These are phyloP conservation scores for Schizotus pectinicornis DNA, from an alignment of 2,888 invertebrate genomes.

Conservation along the genomic window DNA sequence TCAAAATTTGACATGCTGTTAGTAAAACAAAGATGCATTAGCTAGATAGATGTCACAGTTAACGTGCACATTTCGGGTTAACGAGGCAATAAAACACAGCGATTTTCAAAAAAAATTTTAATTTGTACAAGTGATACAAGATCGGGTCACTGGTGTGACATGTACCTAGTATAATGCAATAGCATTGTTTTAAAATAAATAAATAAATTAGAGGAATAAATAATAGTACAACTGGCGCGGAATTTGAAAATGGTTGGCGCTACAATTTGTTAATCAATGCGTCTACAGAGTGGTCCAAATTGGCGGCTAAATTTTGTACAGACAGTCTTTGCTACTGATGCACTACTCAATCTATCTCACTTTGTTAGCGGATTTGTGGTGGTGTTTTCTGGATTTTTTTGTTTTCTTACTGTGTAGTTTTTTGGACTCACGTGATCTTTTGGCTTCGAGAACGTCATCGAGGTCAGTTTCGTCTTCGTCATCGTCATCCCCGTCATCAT, in stretches of 20 bases:
- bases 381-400: slow-evolving; percentile 52
- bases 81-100: slow-evolving; percentile 34
- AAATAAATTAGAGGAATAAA: slow-evolving; percentile 62
- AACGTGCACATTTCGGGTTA: slow-evolving; percentile 20
- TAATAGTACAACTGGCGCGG: slow-evolving; percentile 32
- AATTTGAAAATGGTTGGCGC: neutral
- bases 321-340: slow-evolving; percentile 12
- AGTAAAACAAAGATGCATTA: slow-evolving; percentile 40
- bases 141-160: slow-evolving; percentile 57
- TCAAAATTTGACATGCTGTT: slow-evolving; percentile 18
- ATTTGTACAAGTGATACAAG: slow-evolving; percentile 38
- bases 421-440: slow-evolving; percentile 88
- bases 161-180: slow-evolving; percentile 58
- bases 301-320: slow-evolving; percentile 12
- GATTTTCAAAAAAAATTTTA: slow-evolving; percentile 31
- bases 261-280: too few relatives aligned
- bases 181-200: slow-evolving; percentile 47
- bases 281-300: slow-evolving; percentile 6
- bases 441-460: slow-evolving; percentile 72
- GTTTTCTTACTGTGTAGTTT: slow-evolving; percentile 53
- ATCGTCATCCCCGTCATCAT: slow-evolving; percentile 71
- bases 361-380: slow-evolving; percentile 45
- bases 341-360: slow-evolving; percentile 46
- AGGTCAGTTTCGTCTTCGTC: slow-evolving; percentile 72
- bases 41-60: slow-evolving; percentile 58